Evolutionary conservation across 37 sponge, comb jelly and placozoan species (phyloP), one percentile per base, ranked within the genome.

Genomic region (Cliona cf. orientalis): DNA sequence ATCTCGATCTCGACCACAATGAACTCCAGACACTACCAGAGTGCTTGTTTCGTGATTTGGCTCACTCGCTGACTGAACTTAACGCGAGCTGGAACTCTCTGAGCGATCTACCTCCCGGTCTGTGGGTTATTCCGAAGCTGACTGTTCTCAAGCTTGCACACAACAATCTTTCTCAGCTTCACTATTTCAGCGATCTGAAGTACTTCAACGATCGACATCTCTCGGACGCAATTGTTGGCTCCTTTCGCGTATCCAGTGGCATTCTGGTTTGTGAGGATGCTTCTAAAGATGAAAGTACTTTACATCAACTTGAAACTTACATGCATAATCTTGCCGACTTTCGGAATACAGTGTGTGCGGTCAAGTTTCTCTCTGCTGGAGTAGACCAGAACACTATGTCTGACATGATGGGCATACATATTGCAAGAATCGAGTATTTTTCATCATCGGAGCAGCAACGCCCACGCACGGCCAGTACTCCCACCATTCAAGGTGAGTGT

Each of bases 101-200:
- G 7, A 32, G 66, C 1, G 22, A 42, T 23, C 86, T 93, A 14
- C 93, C 93, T 26, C 82, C 90, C 25, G 78, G 80, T 1, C 58
- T 88, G 23, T 93, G 93, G 93, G 42, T 93, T 12, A 72, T 79
- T 44, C 58, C 81, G 5, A 81, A 82, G 19, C 74, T 93, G 61
- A 81, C 72, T 23, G 73, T 1, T 6, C 66, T 93, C 3, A 62
- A 45, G 14, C 86, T 93, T 12, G 43, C 41, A 11, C 72, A 72
- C 21, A 93, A 93, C 57, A 12, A 78, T 29, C 82, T 93, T 29
- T 34, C 76, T 2, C 67, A 58, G 11, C 78, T 93, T 9, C 89
- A 93, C 76, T 65, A 67, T 42, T 60, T 89, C 62, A 89, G 90
- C 72, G 31, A 55, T 46, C 40, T 44, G 0, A 29, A 38, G 9